Percentiles rank a stretch among this genome's conserved stretches.
Conservation (phyloP, 2,113 vertebrate genomes). For the Hymenochirus boettgeri region DNA sequence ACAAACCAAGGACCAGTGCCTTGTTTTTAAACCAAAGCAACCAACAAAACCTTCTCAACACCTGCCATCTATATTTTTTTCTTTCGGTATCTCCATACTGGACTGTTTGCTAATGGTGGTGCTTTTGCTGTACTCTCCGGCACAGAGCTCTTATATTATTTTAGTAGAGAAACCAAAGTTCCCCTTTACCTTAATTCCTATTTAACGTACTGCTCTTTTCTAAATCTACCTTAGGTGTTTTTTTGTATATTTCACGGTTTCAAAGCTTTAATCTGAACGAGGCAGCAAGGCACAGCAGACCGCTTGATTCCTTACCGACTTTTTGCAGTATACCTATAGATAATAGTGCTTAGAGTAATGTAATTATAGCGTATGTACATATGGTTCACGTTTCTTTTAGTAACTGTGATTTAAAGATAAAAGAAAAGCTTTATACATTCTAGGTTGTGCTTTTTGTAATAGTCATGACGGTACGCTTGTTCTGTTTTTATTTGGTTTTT, state of each 20-base stretch:
- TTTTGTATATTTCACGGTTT: conserved; percentile 65
- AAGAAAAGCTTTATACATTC: conserved; percentile 85
- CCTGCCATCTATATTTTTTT: conserved; percentile 71
- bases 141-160: conserved; percentile 45
- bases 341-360: conserved; percentile 93
- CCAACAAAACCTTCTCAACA: conserved; percentile 71
- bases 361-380: conserved; percentile 92
- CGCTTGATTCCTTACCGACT: conserved; percentile 82
- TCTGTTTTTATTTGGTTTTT: conserved; percentile 53
- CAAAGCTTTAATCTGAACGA: conserved; percentile 82
- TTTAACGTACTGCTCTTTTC: background rate
- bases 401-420: conserved; percentile 83
- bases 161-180: conserved; percentile 76
- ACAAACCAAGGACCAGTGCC: conserved; percentile 86
- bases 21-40: conserved; percentile 91
- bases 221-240: conserved; percentile 10
- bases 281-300: conserved; percentile 80
- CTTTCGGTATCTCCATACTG: conserved; percentile 55
- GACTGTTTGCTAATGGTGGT: conserved; percentile 68
- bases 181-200: conserved; percentile 44
- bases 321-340: conserved; percentile 99
- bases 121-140: conserved; percentile 73
- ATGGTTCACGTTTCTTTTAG: conserved; percentile 90
- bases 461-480: conserved; percentile 80
- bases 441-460: conserved; percentile 90